Conservation (phyloP, 2,888 invertebrate genomes). For the Cerastoderma edule region DNA sequence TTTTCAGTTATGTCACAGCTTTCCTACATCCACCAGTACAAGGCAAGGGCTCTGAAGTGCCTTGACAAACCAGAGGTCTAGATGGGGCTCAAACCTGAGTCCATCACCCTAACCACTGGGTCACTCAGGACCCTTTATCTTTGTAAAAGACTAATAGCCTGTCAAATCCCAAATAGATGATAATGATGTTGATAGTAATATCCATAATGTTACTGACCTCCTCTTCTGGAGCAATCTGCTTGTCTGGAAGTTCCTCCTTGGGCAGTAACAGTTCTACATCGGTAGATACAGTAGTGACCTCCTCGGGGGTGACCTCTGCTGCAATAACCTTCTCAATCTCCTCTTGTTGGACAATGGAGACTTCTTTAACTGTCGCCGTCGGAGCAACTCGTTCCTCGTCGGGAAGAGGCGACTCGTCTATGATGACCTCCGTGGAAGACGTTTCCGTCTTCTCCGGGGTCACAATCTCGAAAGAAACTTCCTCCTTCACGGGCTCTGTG, state of each 20-base stretch:
- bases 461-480: conserved; percentile 76
- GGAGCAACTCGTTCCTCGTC: conserved; percentile 72
- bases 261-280: conserved; percentile 66
- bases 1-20: no score
- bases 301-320: conserved; percentile 54
- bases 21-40: no score
- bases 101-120: no score
- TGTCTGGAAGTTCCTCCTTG: conserved; percentile 68
- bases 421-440: conserved; percentile 67
- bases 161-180: no score
- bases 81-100: no score
- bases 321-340: conserved; percentile 66
- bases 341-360: conserved; percentile 63
- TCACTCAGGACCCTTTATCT: not conserved
- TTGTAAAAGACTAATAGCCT: not conserved
- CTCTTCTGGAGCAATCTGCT: conserved; percentile 64
- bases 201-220: conserved; percentile 38
- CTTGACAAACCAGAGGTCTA: no score
- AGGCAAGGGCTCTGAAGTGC: no score
- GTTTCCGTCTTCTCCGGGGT: conserved; percentile 66
- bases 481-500: conserved; percentile 73
- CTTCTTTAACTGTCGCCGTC: conserved; percentile 68
- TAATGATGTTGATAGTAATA: not conserved
- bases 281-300: conserved; percentile 56
- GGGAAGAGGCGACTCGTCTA: conserved; percentile 70